Evolutionary conservation across 2,888 invertebrate genomes (phyloP), one percentile per base, ranked within the genome.

Genomic region (Spicauda simplicius): DNA sequence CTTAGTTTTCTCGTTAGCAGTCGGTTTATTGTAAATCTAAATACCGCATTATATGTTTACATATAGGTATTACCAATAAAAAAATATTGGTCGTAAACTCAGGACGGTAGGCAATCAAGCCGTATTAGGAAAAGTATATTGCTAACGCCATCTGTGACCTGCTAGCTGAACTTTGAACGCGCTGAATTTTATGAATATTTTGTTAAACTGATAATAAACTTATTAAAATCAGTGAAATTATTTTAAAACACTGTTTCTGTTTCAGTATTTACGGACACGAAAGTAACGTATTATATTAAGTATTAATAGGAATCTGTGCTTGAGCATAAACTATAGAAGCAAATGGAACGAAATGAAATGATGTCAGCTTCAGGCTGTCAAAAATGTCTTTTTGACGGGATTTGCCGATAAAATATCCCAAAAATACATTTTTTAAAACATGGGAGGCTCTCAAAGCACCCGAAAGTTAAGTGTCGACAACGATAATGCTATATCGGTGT

Each of bases 401-500:
- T 84, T 88, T 83, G 84, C 87, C 86, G 86, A 90, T 80, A 81
- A 82, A 84, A 80, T 84, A 83, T 81, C 83, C 79, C 76, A 78
- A 81, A 77, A 73, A 74, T 75, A 73, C 71, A 80, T 76, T 86
- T 88, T 86, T 82, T 78, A 77, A 83, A 91, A 83, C 76, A 95
- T 95, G 95, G 95, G 95, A 83, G 93, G 91, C 76, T 90, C 91
- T 71, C 89, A 94, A 80, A 95, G 95, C 81, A 92, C 94, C 72
- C 81, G 93, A 71, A 92, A 92, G 86, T 76, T 93, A 73, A 89
- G 88, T 78, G 91, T 93, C 70, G 92, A 93, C 66, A 93, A 93
- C 75, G 93, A 93, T 76, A 92, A 92, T 81, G 80, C 91, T 72
- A 91, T 93, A 73, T 91, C 92, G 84, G 90, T 93, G 71, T 93